Percentiles rank a stretch among this genome's conserved stretches.
Conservation (phyloP, 2,797 vertebrate species). For the Lerista edwardsae region DNA sequence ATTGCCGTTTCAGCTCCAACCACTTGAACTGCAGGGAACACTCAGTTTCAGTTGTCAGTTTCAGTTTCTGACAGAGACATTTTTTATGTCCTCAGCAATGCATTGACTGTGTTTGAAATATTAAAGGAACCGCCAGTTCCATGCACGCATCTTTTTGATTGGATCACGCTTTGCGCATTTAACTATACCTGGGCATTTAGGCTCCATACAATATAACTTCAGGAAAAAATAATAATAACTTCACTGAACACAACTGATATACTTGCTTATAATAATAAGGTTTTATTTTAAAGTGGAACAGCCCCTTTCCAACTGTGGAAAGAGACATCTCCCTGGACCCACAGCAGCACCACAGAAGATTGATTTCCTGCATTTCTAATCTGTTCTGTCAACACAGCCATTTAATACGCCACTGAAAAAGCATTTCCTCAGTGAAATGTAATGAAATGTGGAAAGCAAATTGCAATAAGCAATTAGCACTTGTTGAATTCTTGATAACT, state of each 20-base stretch:
- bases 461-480: slow-evolving; percentile 47
- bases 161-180: slow-evolving; percentile 8
- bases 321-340: background rate
- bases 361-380: slow-evolving; percentile 15
- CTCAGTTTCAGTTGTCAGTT: background rate
- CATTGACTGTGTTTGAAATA: background rate
- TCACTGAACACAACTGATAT: background rate
- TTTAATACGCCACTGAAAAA: slow-evolving; percentile 40
- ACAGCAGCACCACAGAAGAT: background rate
- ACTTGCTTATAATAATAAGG: slow-evolving; percentile 33
- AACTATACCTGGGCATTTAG: background rate
- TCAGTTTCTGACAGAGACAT: background rate
- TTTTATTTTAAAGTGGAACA: slow-evolving; percentile 2
- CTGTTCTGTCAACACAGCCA: background rate
- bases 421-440: slow-evolving; percentile 31
- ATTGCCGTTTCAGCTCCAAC: background rate
- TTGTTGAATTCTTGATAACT: slow-evolving; percentile 44
- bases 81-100: background rate
- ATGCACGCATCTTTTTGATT: background rate
- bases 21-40: background rate
- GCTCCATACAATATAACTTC: too few species aligned
- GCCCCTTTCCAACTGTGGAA: slow-evolving; percentile 7
- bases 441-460: slow-evolving; percentile 38
- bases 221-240: too few species aligned
- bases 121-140: background rate